Base-by-base conservation (phyloP, 1,140 invertebrate species). In the Berghia stephanieae region DNA sequence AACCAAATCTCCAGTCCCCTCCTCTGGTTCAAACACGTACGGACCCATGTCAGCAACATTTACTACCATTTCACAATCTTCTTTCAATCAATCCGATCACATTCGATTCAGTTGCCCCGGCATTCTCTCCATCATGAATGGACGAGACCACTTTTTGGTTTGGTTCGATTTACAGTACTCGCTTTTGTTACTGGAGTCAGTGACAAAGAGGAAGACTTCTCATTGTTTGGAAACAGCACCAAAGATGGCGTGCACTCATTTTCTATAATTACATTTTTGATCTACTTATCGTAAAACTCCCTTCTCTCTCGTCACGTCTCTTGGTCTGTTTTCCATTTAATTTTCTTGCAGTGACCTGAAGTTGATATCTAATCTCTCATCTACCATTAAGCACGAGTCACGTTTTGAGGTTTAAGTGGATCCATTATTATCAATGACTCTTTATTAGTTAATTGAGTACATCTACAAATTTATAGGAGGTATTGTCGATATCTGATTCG, bases 401-500 rank as follows among this genome's bases (percentile, higher is more conserved):
- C 24, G 8, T 42, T 5, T 38, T 21, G 5, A 6, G 42, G 24
- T 27, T 42, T 43, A 43, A 27, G 57, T 13, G 8, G 57, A 63
- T 31, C 57, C 57, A 27, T 16, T 63, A 16, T 63, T 63, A 10
- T 63, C 27, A 21, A 27, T 21, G 27, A 8, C 8, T 10, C 13
- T 27, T 31, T 10, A 63, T 16, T 10, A 10, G 27, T 63, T 10
- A 31, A 16, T 31, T 63, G 57, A 63, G 27, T 31, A 10, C 13
- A 18, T 63, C 16, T 18, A 63, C 66, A 31, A 10, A 13, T 6
- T 31, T 13, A 31, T 71, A 71, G 43, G 38, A n/a, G 5, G 69
- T 44, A 43, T 71, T 71, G 43, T 71, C 69, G 3, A 71, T 31
- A 71, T 71, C 69, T 16, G 69, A 71, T 27, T 71, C 69, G 34